phyloP scores from a whole-genome alignment of 2,113 vertebrate genomes.

The Pyrgilauda ruficollis region DNA sequence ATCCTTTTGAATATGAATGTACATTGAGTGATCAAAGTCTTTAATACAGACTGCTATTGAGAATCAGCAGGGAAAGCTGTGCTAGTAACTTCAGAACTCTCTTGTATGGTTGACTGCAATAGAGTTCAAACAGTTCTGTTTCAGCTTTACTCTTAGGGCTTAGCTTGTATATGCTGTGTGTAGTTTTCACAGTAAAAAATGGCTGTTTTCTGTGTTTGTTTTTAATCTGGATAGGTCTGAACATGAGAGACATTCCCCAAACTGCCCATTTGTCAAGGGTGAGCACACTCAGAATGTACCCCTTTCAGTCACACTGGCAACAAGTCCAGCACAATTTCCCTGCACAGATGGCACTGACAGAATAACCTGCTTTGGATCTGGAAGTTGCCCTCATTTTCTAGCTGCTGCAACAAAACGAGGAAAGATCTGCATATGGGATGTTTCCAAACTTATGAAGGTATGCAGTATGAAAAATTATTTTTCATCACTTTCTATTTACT shows the following conservation, averaged over 20 bases:
- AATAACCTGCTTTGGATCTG: conserved; percentile 95
- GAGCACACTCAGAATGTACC: conserved; percentile 99
- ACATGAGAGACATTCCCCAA: conserved; percentile 98
- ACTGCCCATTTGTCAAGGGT: conserved; percentile 98
- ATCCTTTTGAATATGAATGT: neutral
- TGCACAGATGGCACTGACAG: conserved; percentile 91
- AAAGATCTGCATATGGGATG: conserved; percentile 98
- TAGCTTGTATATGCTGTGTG: neutral
- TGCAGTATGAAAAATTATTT: neutral
- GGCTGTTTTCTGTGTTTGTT: neutral
- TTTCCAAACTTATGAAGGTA: conserved; percentile 99
- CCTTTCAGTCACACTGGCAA: conserved; percentile 94
- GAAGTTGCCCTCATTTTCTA: conserved; percentile 96
- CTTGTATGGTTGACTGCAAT: neutral
- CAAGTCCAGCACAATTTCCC: conserved; percentile 95
- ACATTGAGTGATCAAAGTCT: neutral
- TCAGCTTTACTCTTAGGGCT: neutral
- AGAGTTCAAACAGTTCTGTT: neutral
- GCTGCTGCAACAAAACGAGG: conserved; percentile 96
- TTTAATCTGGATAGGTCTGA: conserved; percentile 85
- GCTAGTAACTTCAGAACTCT: neutral
- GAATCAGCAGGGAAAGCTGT: neutral
- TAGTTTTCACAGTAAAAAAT: neutral
- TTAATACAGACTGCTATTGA: neutral
- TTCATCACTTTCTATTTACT: neutral